Evolutionary conservation across 2,888 invertebrate species (phyloP), one percentile per base, ranked within the genome.

Genomic region (Dasypolia templi): DNA sequence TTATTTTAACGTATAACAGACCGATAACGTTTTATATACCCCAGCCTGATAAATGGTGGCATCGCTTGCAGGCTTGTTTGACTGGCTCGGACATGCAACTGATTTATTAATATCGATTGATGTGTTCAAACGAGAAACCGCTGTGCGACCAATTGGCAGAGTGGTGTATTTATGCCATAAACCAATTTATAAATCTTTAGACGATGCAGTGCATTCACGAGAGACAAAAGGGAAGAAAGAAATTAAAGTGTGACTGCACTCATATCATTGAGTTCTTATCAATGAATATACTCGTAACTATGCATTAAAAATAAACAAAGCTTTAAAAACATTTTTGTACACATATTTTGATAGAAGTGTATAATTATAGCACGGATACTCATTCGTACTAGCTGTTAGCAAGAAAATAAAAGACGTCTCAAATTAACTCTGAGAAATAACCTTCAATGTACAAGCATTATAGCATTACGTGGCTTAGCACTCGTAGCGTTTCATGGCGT

Each of bases 51-150:
- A 46, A 22, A 35, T 32, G 14, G 22, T 12, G 19, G 22, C 35
- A 75, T 53, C 2, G 46, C 17, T 6, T 32, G 19, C 58, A 61
- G 61, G 46, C 46, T 55, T 32, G 32, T 4, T 59, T 51, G 29
- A 59, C 51, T 29, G n/a, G 11, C 32, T 44, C 29, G 26, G 53
- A 61, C 53, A 39, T 29, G 29, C 26, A 77, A 42, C 32, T 68
- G 29, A 75, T 68, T 75, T 68, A 77, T 77, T 61, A 19, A 32
- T 53, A 77, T 77, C 59, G 53, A 75, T 77, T 61, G 68, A 32
- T 61, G 61, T 61, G 46, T 39, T 44, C 59, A 61, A 75, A 68
- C 51, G 62, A 42, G 32, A 75, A 55, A 29, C 26, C 35, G 46
- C 19, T 9, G 42, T 42, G 35, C 17, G 61, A 55, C n/a, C 46